Base-by-base conservation (phyloP, 2,113 vertebrate genomes). In the Chauna torquata region DNA sequence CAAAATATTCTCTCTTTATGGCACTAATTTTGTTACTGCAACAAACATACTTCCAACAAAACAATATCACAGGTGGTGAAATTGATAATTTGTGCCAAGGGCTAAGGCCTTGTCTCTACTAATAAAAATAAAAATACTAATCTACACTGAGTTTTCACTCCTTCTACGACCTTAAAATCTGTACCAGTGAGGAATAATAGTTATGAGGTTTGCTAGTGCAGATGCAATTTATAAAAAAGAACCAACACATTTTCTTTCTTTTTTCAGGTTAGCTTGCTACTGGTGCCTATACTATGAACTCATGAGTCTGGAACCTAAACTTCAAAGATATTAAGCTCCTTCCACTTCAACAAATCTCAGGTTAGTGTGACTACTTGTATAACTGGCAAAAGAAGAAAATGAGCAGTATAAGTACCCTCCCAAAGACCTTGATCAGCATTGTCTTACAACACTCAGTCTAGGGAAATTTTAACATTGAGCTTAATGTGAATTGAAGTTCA, bases 401-500 rank as follows among this genome's bases (percentile, higher is more conserved):
- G 2, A 69, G 49, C 77, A 54, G 36, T 18, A 0, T 28, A 90
- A 88, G 74, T n/a, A 68, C 25, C 5, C 34, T 88, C 74, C 81
- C 50, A 81, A 47, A 88, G 68, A 86, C 59, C 40, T 69, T 47
- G 11, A 86, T 86, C 82, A 55, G 16, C 40, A 72, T 6, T 54
- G 70, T 64, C 55, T 92, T 97, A 94, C 89, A 98, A 93, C 90
- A 90, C 87, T 96, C 92, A 97, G 52, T 76, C 93, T 96, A 94
- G 76, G 89, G 71, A 97, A 97, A 97, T 96, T 94, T 97, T 97
- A 97, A 96, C 96, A 97, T 87, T 91, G 94, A 95, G 93, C 81
- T 98, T 97, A 97, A 97, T 88, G 87, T 72, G 94, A 98, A 97
- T 19, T 97, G 97, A 98, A 98, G 97, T 98, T 98, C 96, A 96